Conservation (phyloP, 2,113 vertebrate genomes). For the Gopherus evgoodei region DNA sequence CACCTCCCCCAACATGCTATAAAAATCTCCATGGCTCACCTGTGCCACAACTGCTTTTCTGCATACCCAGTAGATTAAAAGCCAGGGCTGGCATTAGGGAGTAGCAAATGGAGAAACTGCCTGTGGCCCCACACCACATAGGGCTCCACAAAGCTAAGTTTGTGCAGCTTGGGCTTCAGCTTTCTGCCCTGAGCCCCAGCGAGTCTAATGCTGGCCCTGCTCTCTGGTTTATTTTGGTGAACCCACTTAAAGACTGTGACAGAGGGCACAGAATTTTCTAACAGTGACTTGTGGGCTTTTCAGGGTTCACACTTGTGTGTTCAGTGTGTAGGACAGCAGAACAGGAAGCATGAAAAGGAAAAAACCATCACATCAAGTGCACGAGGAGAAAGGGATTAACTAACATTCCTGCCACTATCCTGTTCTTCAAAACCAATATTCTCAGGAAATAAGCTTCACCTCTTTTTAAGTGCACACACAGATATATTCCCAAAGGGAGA, state of each 20-base stretch:
- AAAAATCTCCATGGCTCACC: too few relatives aligned
- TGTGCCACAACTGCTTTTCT: too few relatives aligned
- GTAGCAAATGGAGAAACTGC: too few relatives aligned
- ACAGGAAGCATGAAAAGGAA: background rate
- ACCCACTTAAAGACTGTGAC: background rate
- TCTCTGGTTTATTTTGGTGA: too few relatives aligned
- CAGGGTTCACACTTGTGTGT: background rate
- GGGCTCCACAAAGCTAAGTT: too few relatives aligned
- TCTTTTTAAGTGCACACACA: background rate
- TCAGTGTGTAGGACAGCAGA: rapidly evolving
- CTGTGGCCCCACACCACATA: too few relatives aligned
- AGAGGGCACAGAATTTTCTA: background rate
- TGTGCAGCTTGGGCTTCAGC: too few relatives aligned
- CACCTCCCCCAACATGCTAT: too few relatives aligned
- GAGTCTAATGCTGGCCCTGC: too few relatives aligned
- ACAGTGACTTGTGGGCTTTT: rapidly evolving
- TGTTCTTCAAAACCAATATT: background rate
- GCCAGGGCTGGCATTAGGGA: too few relatives aligned
- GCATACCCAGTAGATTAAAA: too few relatives aligned
- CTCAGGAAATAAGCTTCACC: background rate
- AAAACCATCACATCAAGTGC: rapidly evolving
- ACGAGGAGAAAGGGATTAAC: rapidly evolving
- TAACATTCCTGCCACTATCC: rapidly evolving
- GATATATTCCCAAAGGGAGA: background rate
- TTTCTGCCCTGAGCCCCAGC: too few relatives aligned